A percentile compares a stretch with the other conserved stretches of the same genome.
These are phyloP conservation scores for Petrocephalus zakoni DNA, from an alignment of 2,113 vertebrate species.

Conservation along the genomic window DNA sequence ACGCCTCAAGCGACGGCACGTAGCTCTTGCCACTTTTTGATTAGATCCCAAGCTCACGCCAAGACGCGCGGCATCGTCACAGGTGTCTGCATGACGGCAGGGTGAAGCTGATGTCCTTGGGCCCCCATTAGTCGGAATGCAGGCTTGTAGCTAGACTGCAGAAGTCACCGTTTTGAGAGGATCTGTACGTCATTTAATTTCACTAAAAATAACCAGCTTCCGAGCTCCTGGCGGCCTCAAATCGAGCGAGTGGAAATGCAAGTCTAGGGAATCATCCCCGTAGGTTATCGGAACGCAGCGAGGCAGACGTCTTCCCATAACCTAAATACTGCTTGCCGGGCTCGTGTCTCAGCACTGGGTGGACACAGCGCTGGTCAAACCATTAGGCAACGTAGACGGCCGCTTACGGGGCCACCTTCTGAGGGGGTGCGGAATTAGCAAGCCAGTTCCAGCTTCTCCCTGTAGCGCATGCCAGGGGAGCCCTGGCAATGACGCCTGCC, in stretches of 20 bases:
- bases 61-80: background rate
- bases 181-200: slow-evolving; percentile 21
- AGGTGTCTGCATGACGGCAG: slow-evolving; percentile 12
- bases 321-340: background rate
- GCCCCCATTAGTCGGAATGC: slow-evolving; percentile 20
- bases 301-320: background rate
- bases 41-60: slow-evolving; percentile 4
- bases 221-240: slow-evolving; percentile 3
- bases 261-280: slow-evolving; percentile 5
- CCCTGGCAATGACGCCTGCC: background rate
- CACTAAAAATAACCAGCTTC: slow-evolving; percentile 16
- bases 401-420: background rate
- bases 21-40: slow-evolving; percentile 16
- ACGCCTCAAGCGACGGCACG: slow-evolving; percentile 10
- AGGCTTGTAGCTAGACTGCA: slow-evolving; percentile 20
- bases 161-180: slow-evolving; percentile 22
- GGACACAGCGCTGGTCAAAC: background rate
- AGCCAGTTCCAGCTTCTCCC: background rate
- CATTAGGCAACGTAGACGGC: background rate
- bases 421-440: background rate
- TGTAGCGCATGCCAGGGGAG: background rate
- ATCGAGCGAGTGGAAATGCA: background rate
- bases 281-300: background rate
- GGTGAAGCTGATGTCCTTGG: slow-evolving; percentile 15
- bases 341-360: background rate